Percentiles rank a stretch among this genome's conserved stretches.
phyloP scores from a whole-genome alignment of 2,888 invertebrate species.

The Creontiades dilutus region DNA sequence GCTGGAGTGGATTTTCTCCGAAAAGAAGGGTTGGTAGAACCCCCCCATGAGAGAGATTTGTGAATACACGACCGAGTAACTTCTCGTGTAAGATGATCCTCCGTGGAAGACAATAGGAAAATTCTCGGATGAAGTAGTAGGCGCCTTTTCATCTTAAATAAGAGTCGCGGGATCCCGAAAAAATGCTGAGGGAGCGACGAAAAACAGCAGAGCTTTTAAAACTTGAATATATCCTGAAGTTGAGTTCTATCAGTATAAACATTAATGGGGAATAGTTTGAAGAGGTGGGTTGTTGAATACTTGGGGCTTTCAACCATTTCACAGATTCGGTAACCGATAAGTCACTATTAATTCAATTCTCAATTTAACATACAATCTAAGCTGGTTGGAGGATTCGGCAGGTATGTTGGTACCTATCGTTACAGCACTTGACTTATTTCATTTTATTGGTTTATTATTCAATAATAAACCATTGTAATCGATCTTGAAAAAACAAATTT shows the following conservation, averaged over 20 bases:
- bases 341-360: too few relatives aligned
- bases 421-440: too few relatives aligned
- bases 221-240: background rate
- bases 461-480: too few relatives aligned
- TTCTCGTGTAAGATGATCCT: background rate
- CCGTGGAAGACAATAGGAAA: conserved; percentile 8
- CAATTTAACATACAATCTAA: too few relatives aligned
- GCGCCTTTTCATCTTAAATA: background rate
- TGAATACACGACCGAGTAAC: conserved; percentile 32
- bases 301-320: too few relatives aligned
- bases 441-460: too few relatives aligned
- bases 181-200: background rate
- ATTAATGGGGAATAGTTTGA: background rate
- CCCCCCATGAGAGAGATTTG: background rate
- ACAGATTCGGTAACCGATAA: too few relatives aligned
- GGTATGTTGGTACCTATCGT: too few relatives aligned
- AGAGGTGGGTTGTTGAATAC: background rate
- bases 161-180: background rate
- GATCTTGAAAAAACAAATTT: too few relatives aligned
- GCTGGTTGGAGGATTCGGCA: too few relatives aligned
- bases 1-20: background rate
- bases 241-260: background rate
- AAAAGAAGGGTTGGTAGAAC: too few relatives aligned
- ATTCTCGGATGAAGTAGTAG: conserved; percentile 6
- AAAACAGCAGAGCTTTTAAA: background rate